Percentiles rank a stretch among this genome's conserved stretches.
phyloP scores from a whole-genome alignment of 2,888 invertebrate genomes.

The Tiliacea aurago region DNA sequence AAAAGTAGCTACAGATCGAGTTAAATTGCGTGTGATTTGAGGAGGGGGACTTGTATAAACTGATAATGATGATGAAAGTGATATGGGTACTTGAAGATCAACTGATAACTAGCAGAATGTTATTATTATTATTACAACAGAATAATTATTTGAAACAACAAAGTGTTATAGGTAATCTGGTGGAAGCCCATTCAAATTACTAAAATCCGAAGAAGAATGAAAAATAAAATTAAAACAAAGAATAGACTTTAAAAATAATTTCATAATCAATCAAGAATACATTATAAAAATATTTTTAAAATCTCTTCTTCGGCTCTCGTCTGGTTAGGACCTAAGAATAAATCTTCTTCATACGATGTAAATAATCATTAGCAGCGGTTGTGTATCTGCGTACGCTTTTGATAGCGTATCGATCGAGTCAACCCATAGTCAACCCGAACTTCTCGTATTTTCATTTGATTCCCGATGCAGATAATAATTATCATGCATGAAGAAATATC shows the following conservation, averaged over 20 bases:
- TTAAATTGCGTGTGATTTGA: neutral
- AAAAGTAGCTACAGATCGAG: neutral
- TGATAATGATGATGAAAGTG: neutral
- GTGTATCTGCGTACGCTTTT: no score
- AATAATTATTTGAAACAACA: neutral
- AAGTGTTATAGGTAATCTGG: neutral
- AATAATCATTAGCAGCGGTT: neutral
- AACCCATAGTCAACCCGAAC: no score
- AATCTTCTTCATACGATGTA: neutral
- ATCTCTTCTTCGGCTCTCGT: no score
- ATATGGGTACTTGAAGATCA: neutral
- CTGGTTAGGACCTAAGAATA: neutral
- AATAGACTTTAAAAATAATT: neutral
- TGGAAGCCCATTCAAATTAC: neutral
- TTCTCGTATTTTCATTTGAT: neutral
- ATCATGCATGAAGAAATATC: neutral
- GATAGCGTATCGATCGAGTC: no score
- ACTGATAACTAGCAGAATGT: neutral
- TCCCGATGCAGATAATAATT: neutral
- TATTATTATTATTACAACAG: neutral
- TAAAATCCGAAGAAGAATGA: neutral
- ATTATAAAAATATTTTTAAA: no score
- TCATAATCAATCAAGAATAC: neutral
- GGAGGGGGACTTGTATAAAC: no score
- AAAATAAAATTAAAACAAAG: neutral